Evolutionary conservation across 2,113 vertebrate genomes (phyloP), one percentile per base, ranked within the genome.

Genomic region (Pseudopipra pipra): DNA sequence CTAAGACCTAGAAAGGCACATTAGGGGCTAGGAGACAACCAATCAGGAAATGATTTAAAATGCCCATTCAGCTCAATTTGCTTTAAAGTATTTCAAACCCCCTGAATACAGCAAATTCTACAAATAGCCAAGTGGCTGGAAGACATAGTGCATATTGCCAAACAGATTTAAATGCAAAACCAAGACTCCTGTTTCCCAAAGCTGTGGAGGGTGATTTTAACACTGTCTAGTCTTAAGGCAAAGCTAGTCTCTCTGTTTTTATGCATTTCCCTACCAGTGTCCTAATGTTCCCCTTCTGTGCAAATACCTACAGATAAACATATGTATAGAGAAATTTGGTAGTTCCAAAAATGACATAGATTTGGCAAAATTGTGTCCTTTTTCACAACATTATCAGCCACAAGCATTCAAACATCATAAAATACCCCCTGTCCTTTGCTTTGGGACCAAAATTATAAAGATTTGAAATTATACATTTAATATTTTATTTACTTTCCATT

Each of bases 41-140:
- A 97, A 87, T 97, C 93, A 96, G 93, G 96, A 98, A 97, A 85
- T 90, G 74, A 71, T 87, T 91, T 94, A 92, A 93, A 82, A 89
- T 96, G 76, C 63, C 92, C 75, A 88, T 95, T 97, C 75, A 97
- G 63, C 59, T 87, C 89, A 91, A 58, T 90, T 95, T 96, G 96
- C 96, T 94, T 88, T 82, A 96, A 96, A 94, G 90, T 67, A 77
- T 96, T 97, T 98, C 90, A 86, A 80, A 73, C 62, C 24, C 56
- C 43, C 35, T 96, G 96, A 95, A 94, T 92, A 75, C 88, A 83
- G 55, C 66, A 76, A 84, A 88, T 75, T 94, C 84, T 84, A 58
- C 93, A 89, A 92, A 77, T 86, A 87, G 90, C 71, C 88, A 85
- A 94, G 66, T 54, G 90, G 85, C 86, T 96, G 71, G 67, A 73